Evolutionary conservation across 2,113 vertebrate species (phyloP), one percentile per base, ranked within the genome.

Genomic region (Zapornia atra): DNA sequence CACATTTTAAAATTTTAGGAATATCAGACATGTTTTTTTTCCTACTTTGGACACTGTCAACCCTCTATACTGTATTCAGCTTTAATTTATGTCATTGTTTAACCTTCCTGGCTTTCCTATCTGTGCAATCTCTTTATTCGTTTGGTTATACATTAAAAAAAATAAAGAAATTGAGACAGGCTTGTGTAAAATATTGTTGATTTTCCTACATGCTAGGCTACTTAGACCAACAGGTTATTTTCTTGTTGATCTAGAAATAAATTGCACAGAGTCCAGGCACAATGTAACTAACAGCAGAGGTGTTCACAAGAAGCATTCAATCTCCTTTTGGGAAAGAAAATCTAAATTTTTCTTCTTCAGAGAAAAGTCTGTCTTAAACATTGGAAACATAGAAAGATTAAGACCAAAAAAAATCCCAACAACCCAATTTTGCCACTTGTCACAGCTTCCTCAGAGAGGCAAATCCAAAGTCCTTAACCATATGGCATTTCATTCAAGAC

Each of bases 401-500:
- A 46, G 44, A 46, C 16, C 18, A 46, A 46, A 46, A 46, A 46
- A 46, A 46, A 42, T n/a, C n/a, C 15, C 42, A 42, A 11, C 46
- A 21, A 48, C 19, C 48, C 19, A 48, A 48, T 1, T 12, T 56
- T 88, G 48, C 4, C 21, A 31, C 20, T 79, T 79, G 33, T 69
- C 34, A 90, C 17, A 93, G 29, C 24, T 93, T 87, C 53, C 63
- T 82, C 18, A 79, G 40, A 90, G 48, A 88, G 12, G 26, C 12
- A 82, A 84, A 68, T 79, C 78, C 28, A 63, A 69, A 12, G 31
- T 4, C 16, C 9, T 18, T 46, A 76, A 16, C 66, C 53, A 38
- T 51, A 90, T n/a, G 38, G n/a, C n/a, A 65, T 80, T 88, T 85
- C 82, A 84, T 82, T 82, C 40, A 88, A 76, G 82, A 93, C 61